Conservation (phyloP, 2,888 invertebrate genomes). For the Sarcophaga variegata region DNA sequence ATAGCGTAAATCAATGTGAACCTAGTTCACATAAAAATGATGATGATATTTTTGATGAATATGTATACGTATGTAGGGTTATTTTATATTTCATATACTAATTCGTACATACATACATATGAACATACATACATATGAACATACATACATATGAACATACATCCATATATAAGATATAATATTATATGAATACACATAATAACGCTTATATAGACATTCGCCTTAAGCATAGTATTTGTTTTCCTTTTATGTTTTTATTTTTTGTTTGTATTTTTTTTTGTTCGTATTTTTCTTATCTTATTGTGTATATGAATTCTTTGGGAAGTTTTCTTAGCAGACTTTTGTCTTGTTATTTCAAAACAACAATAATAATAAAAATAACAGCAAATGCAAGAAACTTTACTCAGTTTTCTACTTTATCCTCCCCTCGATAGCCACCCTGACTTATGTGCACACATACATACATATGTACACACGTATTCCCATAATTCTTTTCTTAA, state of each 20-base stretch:
- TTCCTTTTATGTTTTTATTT: slow-evolving; percentile 1
- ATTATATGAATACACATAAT: slow-evolving; percentile 19
- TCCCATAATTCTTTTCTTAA: neutral
- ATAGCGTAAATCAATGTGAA: no score
- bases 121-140: neutral
- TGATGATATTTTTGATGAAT: no score
- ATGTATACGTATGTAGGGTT: no score
- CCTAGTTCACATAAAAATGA: no score
- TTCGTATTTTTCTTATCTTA: slow-evolving; percentile 36
- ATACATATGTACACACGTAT: no score
- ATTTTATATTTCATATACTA: no score
- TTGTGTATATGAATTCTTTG: slow-evolving; percentile 56
- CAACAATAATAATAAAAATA: slow-evolving; percentile 28
- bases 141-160: neutral
- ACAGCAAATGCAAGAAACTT: slow-evolving; percentile 33
- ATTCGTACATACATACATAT: no score
- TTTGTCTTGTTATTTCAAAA: slow-evolving; percentile 67
- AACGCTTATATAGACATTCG: slow-evolving; percentile 64
- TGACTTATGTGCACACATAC: no score
- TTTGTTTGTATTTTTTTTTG: slow-evolving; percentile 18
- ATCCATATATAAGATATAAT: neutral
- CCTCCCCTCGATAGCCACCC: neutral
- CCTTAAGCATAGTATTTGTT: slow-evolving; percentile 55
- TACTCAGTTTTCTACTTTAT: slow-evolving; percentile 25
- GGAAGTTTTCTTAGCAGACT: slow-evolving; percentile 65